Evolutionary conservation across 1,140 invertebrate genomes (phyloP), one percentile per base, ranked within the genome.

Genomic region (Drosophila albomicans): DNA sequence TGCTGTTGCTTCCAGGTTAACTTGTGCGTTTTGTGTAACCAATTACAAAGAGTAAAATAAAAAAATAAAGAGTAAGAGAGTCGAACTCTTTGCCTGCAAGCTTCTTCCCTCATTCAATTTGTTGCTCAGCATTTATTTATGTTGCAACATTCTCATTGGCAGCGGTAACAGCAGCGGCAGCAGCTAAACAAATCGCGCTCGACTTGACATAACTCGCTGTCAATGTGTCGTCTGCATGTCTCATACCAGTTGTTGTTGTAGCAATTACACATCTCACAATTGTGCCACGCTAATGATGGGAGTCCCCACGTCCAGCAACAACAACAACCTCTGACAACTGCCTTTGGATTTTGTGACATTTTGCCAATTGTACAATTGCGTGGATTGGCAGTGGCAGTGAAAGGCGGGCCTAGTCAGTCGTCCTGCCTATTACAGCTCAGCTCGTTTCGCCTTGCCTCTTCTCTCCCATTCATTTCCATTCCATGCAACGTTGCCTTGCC

Each of bases 251-350:
- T 63, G 66, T 15, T 77, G 82, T 75, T 86, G 73, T 81, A 84
- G 85, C 85, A 89, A 89, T 89, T 89, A 89, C 85, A 89, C 85
- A 89, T 89, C 84, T 89, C 85, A 85, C 85, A 87, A 87, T 87
- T 87, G 84, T 87, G 84, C 84, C 85, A 89, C 85, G 85, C 85
- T 89, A 89, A 89, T 89, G 85, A 89, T 89, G 85, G 85, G 86
- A 85, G 85, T 90, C 81, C 86, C 81, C 84, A 63, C 59, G 32
- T 43, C 41, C 41, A 43, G 2, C 41, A n/a, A 1, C 45, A 74
- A 88, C 82, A 85, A 77, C 82, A 73, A 73, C 32, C 85, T 75
- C 68, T 89, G 85, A 89, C 85, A 89, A 88, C 85, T 84, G 85
- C 81, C 84, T 84, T 73, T 75, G 78, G 85, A 85, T 72, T 88